A percentile compares a stretch with the other conserved stretches of the same genome.
These are phyloP conservation scores for Scolopax bukidnonensis DNA, from an alignment of 2,797 vertebrate species.

Conservation along the genomic window DNA sequence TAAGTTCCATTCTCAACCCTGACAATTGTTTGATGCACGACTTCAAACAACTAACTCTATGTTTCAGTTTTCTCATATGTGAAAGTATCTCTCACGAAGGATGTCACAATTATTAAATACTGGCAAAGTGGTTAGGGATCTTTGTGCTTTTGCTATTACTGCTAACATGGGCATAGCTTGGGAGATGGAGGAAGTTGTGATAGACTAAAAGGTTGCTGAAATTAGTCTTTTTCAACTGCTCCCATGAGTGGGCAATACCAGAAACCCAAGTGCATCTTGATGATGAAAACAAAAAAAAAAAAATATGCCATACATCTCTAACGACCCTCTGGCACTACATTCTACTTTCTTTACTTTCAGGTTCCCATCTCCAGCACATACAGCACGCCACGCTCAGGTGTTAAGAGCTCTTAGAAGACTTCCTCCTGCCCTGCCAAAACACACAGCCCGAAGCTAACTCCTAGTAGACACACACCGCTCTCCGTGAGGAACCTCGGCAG, in stretches of 20 bases:
- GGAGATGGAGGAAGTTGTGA: background rate
- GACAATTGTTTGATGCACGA: background rate
- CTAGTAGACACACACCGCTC: rapidly evolving
- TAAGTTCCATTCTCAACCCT: background rate
- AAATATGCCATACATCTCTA: rapidly evolving
- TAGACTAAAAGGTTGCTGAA: background rate
- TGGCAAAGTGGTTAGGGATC: background rate
- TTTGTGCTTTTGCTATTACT: background rate
- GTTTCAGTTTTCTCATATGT: background rate
- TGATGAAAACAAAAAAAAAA: background rate
- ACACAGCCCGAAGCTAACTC: background rate
- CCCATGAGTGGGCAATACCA: background rate
- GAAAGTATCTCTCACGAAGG: rapidly evolving
- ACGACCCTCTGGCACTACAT: background rate
- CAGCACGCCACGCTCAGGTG: rapidly evolving
- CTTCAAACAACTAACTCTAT: background rate
- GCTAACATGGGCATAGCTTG: background rate
- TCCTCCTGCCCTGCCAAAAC: background rate
- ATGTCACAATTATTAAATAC: background rate
- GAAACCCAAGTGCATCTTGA: background rate
- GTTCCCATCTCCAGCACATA: background rate
- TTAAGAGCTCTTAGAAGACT: background rate
- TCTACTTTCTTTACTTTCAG: background rate
- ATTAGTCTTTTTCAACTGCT: background rate
- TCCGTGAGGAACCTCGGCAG: rapidly evolving